Evolutionary conservation across 2,888 invertebrate genomes (phyloP).

Genomic region (Psylliodes chrysocephalus): DNA sequence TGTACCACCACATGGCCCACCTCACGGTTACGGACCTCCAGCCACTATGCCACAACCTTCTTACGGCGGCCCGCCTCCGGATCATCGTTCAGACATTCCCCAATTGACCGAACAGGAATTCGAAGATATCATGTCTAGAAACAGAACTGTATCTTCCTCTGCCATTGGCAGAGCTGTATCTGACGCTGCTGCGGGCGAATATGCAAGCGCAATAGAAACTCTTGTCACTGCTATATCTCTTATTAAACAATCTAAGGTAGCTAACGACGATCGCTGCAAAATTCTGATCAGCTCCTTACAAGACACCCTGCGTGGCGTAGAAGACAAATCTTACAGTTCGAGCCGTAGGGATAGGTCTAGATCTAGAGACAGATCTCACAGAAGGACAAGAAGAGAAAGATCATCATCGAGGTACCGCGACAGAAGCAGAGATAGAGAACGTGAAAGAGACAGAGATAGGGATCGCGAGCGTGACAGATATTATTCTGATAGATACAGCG

Average conservation of each 20-base stretch:
- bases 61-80: constrained; percentile 72
- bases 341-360: constrained; percentile 71
- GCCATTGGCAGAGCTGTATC: constrained; percentile 96
- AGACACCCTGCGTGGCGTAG: constrained; percentile 96
- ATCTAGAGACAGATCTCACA: constrained; percentile 61
- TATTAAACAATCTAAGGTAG: constrained; percentile 94
- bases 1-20: constrained; percentile 64
- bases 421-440: constrained; percentile 69
- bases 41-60: constrained; percentile 64
- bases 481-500: constrained; percentile 67
- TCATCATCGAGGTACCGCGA: constrained; percentile 67
- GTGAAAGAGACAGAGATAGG: constrained; percentile 69
- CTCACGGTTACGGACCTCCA: constrained; percentile 69
- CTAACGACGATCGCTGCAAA: constrained; percentile 97
- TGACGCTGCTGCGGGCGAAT: constrained; percentile 97
- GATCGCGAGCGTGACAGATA: constrained; percentile 67
- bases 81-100: constrained; percentile 69
- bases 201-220: constrained; percentile 98
- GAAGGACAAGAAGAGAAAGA: constrained; percentile 61
- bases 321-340: constrained; percentile 94
- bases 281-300: constrained; percentile 92
- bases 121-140: constrained; percentile 97
- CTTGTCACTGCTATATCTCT: constrained; percentile 98
- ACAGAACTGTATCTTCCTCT: constrained; percentile 96
- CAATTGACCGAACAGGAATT: constrained; percentile 92